Percentiles rank a stretch among this genome's conserved stretches.
These are phyloP conservation scores for Dicycla oo DNA, from an alignment of 2,888 invertebrate species.

Conservation along the genomic window DNA sequence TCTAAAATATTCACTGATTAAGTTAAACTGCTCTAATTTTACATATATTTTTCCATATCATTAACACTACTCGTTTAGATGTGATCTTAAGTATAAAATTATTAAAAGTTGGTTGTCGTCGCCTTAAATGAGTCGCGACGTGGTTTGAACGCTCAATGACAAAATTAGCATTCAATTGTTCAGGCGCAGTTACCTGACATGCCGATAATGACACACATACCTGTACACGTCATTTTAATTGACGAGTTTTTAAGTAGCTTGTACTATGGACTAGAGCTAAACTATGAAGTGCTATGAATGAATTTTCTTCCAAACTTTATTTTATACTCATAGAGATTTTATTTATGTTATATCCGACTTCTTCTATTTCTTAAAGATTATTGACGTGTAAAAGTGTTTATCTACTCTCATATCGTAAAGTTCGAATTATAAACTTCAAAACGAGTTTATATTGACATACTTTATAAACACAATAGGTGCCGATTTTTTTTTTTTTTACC, in stretches of 20 bases:
- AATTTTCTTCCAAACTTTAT: not conserved
- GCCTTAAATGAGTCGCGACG: constrained; percentile 12
- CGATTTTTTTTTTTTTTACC: too few species aligned
- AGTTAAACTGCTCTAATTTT: too few species aligned
- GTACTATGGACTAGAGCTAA: constrained; percentile 5
- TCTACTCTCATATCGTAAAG: too few species aligned
- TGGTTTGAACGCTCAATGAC: constrained; percentile 20
- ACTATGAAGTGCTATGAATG: not conserved
- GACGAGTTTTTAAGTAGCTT: constrained; percentile 3
- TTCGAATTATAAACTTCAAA: too few species aligned
- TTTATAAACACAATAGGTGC: too few species aligned
- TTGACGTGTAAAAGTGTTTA: not conserved
- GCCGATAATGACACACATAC: constrained; percentile 24
- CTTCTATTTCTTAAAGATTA: not conserved
- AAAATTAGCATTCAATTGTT: constrained; percentile 56
- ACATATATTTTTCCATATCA: too few species aligned
- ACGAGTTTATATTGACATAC: too few species aligned
- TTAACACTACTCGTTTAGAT: too few species aligned
- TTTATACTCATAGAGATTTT: not conserved
- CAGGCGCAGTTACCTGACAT: constrained; percentile 23
- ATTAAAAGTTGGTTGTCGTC: too few species aligned
- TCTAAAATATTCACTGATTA: too few species aligned
- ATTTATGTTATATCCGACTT: too few species aligned
- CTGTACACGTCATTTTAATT: constrained; percentile 1
- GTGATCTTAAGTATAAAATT: too few species aligned